phyloP scores from a whole-genome alignment of 2,113 vertebrate genomes.

The Malurus melanocephalus region DNA sequence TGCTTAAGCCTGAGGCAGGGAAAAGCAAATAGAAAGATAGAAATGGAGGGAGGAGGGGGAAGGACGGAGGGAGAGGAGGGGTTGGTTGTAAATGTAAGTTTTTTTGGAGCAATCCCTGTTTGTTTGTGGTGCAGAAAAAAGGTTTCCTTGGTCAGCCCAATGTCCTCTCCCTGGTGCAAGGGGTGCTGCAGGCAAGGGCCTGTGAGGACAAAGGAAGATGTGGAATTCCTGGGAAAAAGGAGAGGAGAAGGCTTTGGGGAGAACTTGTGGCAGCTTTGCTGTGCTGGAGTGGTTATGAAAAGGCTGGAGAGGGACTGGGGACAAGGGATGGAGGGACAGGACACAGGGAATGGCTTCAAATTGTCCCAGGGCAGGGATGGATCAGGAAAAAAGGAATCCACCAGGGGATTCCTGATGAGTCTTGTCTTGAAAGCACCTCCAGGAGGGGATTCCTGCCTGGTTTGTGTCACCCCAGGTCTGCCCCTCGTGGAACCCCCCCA shows the following conservation, averaged over 20 bases:
- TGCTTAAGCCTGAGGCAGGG: not conserved
- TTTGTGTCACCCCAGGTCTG: rapidly evolving
- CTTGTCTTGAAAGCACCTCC: too few species aligned
- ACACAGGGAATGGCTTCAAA: not conserved
- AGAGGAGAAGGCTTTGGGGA: not conserved
- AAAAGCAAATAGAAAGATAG: not conserved
- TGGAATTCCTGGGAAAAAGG: not conserved
- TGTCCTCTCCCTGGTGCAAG: too few species aligned
- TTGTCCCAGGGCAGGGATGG: rapidly evolving
- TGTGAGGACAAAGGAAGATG: not conserved
- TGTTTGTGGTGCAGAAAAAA: not conserved
- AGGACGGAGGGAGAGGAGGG: not conserved
- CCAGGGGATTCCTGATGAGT: not conserved
- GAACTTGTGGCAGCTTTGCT: too few species aligned
- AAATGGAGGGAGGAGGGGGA: not conserved
- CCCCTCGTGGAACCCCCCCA: rapidly evolving
- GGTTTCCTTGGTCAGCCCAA: not conserved
- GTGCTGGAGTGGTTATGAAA: not conserved
- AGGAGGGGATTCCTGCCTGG: not conserved
- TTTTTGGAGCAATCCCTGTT: rapidly evolving
- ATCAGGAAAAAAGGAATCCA: too few species aligned
- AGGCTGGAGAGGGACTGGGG: not conserved
- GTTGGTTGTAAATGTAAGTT: not conserved
- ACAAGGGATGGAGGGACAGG: not conserved
- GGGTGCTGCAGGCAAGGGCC: not conserved